These are phyloP conservation scores for Drosophila insularis DNA, from an alignment of 1,140 invertebrate species.

Conservation along the genomic window DNA sequence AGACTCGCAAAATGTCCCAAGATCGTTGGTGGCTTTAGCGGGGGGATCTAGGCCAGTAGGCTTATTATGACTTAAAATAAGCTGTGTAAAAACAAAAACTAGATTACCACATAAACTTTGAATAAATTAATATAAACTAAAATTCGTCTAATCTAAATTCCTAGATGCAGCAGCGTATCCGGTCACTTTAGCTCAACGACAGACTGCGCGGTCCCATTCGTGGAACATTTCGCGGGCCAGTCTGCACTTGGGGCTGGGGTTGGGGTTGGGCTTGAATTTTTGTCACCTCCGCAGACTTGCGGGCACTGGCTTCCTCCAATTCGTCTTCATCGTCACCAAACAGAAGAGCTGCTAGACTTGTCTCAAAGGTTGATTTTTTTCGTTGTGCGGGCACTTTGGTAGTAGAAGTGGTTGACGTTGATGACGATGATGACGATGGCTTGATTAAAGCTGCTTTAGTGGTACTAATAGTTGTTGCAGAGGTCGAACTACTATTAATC, in stretches of 20 bases:
- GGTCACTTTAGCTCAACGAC: slow-evolving; percentile 43
- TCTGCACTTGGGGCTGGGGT: slow-evolving; percentile 20
- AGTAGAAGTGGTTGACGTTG: slow-evolving; percentile 5
- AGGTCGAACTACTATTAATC: slow-evolving; percentile 20
- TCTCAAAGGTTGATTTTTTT: slow-evolving; percentile 75
- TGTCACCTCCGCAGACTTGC: slow-evolving; percentile 42
- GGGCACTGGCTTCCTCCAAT: slow-evolving; percentile 59
- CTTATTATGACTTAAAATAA: slow-evolving; percentile 53
- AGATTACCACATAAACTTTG: slow-evolving; percentile 58
- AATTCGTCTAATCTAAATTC: slow-evolving; percentile 58
- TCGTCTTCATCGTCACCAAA: slow-evolving; percentile 75
- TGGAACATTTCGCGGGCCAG: slow-evolving; percentile 64
- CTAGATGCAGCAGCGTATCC: slow-evolving; percentile 4
- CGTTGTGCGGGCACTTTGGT: slow-evolving; percentile 48
- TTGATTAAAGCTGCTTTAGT: slow-evolving; percentile 25
- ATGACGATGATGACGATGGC: not conserved
- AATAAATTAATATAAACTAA: slow-evolving; percentile 71
- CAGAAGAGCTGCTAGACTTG: slow-evolving; percentile 72
- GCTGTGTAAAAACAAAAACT: slow-evolving; percentile 56
- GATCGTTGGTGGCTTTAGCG: slow-evolving; percentile 31
- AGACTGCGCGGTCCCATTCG: slow-evolving; percentile 76
- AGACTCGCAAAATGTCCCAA: slow-evolving; percentile 79
- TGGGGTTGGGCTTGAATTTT: slow-evolving; percentile 12
- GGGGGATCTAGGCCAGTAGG: slow-evolving; percentile 12
- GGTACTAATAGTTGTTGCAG: slow-evolving; percentile 25